Base-by-base conservation (phyloP, 2,113 vertebrate genomes). In the Eubucco bourcierii region DNA sequence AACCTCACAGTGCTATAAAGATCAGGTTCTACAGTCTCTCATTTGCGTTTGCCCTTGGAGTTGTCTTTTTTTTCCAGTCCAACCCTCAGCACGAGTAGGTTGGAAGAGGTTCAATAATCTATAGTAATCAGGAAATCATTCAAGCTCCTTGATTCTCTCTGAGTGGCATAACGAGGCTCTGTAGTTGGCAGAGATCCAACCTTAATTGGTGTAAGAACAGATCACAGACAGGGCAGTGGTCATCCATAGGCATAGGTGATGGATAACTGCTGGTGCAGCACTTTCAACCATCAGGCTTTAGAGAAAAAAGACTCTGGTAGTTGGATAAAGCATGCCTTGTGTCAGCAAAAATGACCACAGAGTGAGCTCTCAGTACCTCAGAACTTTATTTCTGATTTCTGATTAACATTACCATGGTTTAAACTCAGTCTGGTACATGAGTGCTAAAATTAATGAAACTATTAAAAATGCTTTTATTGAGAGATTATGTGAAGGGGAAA, bases 91-190 rank as follows among this genome's bases (percentile, higher is more conserved):
- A 65, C 3, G 19, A 75, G 27, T 80, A 75, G 47, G 16, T 25
- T 78, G 50, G 79, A 92, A 92, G 47, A 27, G 11, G 6, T 84
- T 90, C 71, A 95, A 71, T 84, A 90, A 85, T 86, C 83, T 95
- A 89, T 89, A 97, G 95, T 80, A 88, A 96, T 84, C 60, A 97
- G 92, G 90, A 97, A 97, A 93, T 75, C 78, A 92, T 95, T 97
- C 72, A 63, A n/a, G 95, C 96, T 97, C 90, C 87, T 80, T 56
- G 31, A 50, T 95, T 97, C 84, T 94, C 76, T 94, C 89, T 91
- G 89, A 95, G 90, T 92, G 84, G 76, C 65, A 21, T 84, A 91
- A 93, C 71, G 93, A 90, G 79, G 55, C 66, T 92, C 41, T 92
- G 74, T 67, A 79, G 52, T 87, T 97, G 96, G 90, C 88, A 93